Conservation (phyloP, 2,888 invertebrate genomes). For the Pollenia angustigena region DNA sequence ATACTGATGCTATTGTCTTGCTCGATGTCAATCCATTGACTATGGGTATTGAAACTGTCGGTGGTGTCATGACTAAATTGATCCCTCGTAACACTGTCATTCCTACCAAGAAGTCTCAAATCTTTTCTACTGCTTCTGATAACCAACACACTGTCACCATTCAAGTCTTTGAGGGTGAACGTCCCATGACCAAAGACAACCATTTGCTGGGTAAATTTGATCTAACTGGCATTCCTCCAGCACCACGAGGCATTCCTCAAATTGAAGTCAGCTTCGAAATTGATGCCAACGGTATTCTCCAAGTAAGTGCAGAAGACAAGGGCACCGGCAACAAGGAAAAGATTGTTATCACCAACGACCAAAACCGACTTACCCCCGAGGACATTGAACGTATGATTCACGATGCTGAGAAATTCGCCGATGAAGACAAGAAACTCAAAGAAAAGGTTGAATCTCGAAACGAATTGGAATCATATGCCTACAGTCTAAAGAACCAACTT, state of each 20-base stretch:
- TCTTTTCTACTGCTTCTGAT: constrained; percentile 99
- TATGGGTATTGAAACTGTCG: constrained; percentile 99
- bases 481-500: constrained; percentile 98
- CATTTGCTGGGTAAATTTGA: constrained; percentile 99
- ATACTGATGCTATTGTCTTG: constrained; percentile 97
- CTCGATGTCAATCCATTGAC: constrained; percentile 99
- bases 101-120: constrained; percentile 99
- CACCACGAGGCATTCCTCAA: constrained; percentile 96
- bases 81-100: constrained; percentile 99
- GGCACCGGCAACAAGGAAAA: constrained; percentile 99
- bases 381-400: constrained; percentile 99
- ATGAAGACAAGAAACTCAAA: constrained; percentile 98
- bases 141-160: constrained; percentile 99
- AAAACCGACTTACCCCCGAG: constrained; percentile 97
- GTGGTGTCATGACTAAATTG: constrained; percentile 99
- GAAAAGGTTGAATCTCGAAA: constrained; percentile 98
- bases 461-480: constrained; percentile 98
- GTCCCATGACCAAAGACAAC: constrained; percentile 99
- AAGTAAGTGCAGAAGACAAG: constrained; percentile 99
- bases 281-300: constrained; percentile 96
- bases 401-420: constrained; percentile 99
- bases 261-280: constrained; percentile 98
- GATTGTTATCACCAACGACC: constrained; percentile 99
- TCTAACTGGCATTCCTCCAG: constrained; percentile 97
- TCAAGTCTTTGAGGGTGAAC: constrained; percentile 99